Percentiles rank a stretch among this genome's conserved stretches.
Evolutionary conservation across 2,888 invertebrate species (phyloP).

Genomic region (Drosophila borborema): DNA sequence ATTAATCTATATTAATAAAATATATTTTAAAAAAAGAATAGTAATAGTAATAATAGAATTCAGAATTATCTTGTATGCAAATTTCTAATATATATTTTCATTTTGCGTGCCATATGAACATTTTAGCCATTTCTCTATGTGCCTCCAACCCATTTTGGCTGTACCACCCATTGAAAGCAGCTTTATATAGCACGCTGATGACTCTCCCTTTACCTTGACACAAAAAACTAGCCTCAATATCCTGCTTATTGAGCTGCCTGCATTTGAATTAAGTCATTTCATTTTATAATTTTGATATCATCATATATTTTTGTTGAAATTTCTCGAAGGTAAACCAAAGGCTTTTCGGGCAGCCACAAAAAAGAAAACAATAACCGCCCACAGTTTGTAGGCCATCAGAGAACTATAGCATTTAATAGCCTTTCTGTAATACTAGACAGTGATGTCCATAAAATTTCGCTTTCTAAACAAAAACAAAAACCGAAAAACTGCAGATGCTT

Average conservation of each 20-base stretch:
- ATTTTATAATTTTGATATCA: constrained; percentile 37
- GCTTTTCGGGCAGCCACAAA: constrained; percentile 51
- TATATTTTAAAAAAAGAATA: too few species aligned
- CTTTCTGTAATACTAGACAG: constrained; percentile 65
- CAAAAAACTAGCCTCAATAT: constrained; percentile 34
- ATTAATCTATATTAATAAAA: too few species aligned
- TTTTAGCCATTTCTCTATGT: constrained; percentile 34
- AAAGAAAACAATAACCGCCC: constrained; percentile 68
- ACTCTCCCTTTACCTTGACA: constrained; percentile 60
- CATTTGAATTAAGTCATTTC: constrained; percentile 28
- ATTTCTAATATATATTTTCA: constrained; percentile 41
- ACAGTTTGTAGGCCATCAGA: constrained; percentile 52
- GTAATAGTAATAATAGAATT: not conserved
- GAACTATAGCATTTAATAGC: constrained; percentile 57
- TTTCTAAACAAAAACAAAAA: constrained; percentile 42
- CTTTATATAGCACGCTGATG: constrained; percentile 12
- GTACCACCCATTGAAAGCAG: constrained; percentile 11
- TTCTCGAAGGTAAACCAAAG: constrained; percentile 23
- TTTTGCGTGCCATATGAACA: constrained; percentile 48
- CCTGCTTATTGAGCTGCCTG: constrained; percentile 41
- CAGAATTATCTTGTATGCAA: constrained; percentile 15
- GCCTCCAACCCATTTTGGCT: constrained; percentile 1
- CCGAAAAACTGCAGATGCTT: constrained; percentile 29
- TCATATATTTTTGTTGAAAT: constrained; percentile 40
- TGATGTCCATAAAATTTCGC: constrained; percentile 59